A percentile compares a stretch with the other conserved stretches of the same genome.
Conservation (phyloP, 2,113 vertebrate genomes). For the Haplotaxodon microlepis region DNA sequence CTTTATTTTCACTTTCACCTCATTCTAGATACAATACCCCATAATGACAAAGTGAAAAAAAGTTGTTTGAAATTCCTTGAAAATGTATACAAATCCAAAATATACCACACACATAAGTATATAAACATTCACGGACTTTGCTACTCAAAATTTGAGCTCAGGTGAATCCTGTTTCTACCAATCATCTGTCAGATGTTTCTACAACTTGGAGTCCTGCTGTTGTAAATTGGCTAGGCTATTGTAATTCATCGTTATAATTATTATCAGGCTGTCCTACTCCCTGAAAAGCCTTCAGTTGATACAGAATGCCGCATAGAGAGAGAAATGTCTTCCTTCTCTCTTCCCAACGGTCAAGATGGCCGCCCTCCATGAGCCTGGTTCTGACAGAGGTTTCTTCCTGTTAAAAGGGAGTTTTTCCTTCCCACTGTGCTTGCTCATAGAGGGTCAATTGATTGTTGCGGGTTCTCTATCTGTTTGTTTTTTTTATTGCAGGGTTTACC, state of each 20-base stretch:
- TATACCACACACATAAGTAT: not conserved
- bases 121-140: rapidly evolving
- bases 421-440: not conserved
- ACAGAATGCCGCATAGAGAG: not conserved
- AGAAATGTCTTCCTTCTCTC: not conserved
- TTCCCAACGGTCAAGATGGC: not conserved
- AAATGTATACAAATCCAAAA: not conserved
- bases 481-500: not conserved
- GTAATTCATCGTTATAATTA: not conserved
- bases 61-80: not conserved
- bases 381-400: not conserved
- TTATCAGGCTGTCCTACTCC: not conserved
- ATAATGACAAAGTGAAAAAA: not conserved
- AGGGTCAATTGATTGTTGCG: rapidly evolving
- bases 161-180: not conserved
- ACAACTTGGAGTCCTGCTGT: not conserved
- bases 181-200: not conserved
- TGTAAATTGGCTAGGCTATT: not conserved
- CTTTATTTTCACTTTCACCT: not conserved
- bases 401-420: not conserved
- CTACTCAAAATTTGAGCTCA: not conserved
- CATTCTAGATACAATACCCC: not conserved
- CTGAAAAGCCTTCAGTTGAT: not conserved
- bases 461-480: not conserved
- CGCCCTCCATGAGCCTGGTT: not conserved